phyloP scores from a whole-genome alignment of 2,797 vertebrate species.

The Brotogeris chrysoptera region DNA sequence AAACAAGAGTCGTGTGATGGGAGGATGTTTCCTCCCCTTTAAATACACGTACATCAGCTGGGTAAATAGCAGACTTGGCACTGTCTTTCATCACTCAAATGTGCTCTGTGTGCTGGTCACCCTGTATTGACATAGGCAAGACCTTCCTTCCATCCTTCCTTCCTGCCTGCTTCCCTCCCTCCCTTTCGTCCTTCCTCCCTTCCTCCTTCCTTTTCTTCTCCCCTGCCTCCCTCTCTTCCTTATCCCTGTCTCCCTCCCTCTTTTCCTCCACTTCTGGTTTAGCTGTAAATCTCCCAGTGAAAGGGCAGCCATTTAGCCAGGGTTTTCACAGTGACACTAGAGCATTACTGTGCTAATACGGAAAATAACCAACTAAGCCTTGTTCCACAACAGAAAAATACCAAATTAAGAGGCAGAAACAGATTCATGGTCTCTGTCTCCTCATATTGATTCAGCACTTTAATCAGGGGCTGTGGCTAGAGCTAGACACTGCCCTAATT shows the following conservation, averaged over 20 bases:
- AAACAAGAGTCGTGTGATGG: neutral
- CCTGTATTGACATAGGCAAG: neutral
- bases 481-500: neutral
- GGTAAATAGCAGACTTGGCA: neutral
- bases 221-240: too few relatives aligned
- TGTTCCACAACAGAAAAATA: neutral
- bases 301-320: neutral
- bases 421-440: neutral
- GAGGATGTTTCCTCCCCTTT: neutral
- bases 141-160: neutral
- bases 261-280: neutral
- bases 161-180: neutral
- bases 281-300: neutral
- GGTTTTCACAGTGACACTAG: neutral
- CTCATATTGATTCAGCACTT: neutral
- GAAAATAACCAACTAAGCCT: neutral
- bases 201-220: too few relatives aligned
- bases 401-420: neutral
- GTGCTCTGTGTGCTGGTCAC: neutral
- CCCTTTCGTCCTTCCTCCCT: neutral
- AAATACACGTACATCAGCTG: neutral
- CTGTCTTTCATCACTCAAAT: neutral
- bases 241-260: too few relatives aligned
- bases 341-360: neutral
- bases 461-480: neutral